These are phyloP conservation scores for Pseudoips prasinana DNA, from an alignment of 2,888 invertebrate genomes.

Conservation along the genomic window DNA sequence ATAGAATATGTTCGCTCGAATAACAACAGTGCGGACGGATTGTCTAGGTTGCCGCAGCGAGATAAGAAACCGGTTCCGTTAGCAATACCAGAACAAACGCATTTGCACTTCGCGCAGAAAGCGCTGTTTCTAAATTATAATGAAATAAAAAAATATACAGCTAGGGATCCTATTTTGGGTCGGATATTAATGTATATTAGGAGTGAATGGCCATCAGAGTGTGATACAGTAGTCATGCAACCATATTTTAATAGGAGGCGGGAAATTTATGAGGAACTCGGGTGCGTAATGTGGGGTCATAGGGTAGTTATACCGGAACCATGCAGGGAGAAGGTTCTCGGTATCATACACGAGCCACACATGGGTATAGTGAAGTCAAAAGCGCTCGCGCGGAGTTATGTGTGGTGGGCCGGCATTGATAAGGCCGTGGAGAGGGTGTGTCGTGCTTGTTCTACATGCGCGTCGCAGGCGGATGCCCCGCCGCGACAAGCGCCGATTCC, in stretches of 20 bases:
- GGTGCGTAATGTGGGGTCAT: constrained; percentile 5
- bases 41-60: neutral
- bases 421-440: constrained; percentile 23
- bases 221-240: neutral
- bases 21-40: constrained; percentile 1
- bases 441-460: constrained; percentile 5
- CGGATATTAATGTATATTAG: neutral
- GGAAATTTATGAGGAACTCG: neutral
- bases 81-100: neutral
- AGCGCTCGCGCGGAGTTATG: constrained; percentile 8
- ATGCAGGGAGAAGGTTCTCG: too few species aligned
- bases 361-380: constrained; percentile 16
- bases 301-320: constrained; percentile 4
- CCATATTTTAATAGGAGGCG: neutral
- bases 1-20: constrained; percentile 5
- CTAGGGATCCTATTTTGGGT: neutral
- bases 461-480: too few species aligned
- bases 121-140: neutral
- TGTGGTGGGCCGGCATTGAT: constrained; percentile 23
- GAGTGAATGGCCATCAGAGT: neutral
- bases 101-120: neutral
- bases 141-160: neutral
- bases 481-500: constrained; percentile 1
- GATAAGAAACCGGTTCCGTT: neutral
- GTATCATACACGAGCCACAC: neutral